phyloP scores from a whole-genome alignment of 1,140 invertebrate species.

The Drosophila insularis region DNA sequence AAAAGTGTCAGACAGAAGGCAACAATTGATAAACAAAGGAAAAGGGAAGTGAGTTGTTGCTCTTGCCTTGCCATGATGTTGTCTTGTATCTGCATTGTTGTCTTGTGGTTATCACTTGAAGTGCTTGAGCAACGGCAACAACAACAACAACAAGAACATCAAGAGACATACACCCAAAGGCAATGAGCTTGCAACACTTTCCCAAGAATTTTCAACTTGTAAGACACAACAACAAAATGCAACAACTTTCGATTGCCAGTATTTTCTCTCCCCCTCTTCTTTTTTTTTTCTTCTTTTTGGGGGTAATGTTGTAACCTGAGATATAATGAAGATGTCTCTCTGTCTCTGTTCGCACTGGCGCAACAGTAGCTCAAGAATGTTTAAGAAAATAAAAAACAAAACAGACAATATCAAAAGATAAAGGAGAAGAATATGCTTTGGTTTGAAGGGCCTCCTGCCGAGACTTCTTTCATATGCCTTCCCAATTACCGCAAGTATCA shows the following conservation, averaged over 20 bases:
- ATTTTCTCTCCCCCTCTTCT: not conserved
- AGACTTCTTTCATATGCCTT: conserved; percentile 11
- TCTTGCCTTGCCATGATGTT: not conserved
- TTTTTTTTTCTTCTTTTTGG: conserved; percentile 21
- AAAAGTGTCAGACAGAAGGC: conserved; percentile 41
- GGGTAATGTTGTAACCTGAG: conserved; percentile 43
- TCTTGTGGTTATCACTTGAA: conserved; percentile 68
- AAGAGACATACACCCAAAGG: conserved; percentile 21
- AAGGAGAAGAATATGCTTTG: not conserved
- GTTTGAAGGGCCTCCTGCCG: conserved; percentile 42
- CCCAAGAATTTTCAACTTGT: conserved; percentile 57
- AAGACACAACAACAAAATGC: conserved; percentile 65
- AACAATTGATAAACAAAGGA: conserved; percentile 49
- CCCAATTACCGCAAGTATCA: conserved; percentile 59
- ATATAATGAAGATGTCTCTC: conserved; percentile 60
- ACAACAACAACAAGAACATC: not conserved
- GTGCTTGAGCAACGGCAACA: conserved; percentile 51
- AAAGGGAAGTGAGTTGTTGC: conserved; percentile 43
- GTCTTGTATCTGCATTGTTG: conserved; percentile 39
- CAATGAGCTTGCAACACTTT: conserved; percentile 67
- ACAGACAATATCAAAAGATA: conserved; percentile 11
- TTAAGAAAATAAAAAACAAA: conserved; percentile 16
- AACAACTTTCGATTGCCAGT: conserved; percentile 67
- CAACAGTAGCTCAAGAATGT: conserved; percentile 71
- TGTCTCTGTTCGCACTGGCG: conserved; percentile 17